Evolutionary conservation across 2,113 vertebrate species (phyloP), one percentile per base, ranked within the genome.

Genomic region (Pelodiscus sinensis): DNA sequence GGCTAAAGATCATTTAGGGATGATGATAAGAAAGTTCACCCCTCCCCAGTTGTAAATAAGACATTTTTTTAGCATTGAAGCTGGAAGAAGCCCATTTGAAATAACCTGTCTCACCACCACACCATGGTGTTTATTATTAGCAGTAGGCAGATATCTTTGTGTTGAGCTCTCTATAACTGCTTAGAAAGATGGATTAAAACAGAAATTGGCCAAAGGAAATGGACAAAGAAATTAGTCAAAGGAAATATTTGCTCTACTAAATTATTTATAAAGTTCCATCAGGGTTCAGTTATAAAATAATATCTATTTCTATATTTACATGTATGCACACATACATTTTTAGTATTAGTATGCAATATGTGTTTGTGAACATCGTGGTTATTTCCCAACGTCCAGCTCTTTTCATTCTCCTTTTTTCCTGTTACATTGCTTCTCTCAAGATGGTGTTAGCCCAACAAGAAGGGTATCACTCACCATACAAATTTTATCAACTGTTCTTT

Each of bases 141-240:
- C 0, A 0, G 8, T 80, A 25, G 6, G 55, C 65, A 87, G 22
- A 27, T 52, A 38, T 13, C 0, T 0, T 19, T 51, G 38, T 62
- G 29, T 87, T 18, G 52, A 71, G 10, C 0, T 0, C 31, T 92
- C 79, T 22, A 60, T 15, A 71, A 14, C 75, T 44, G 54, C 54
- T 44, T 84, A 89, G 22, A 19, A 62, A 82, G 82, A 55, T 81
- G 89, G 81, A 71, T 44, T 57, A 31, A 79, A 87, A 65, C n/a
- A 15, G 31, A 68, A 73, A 44, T 24, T 38, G 35, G 18, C 24
- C 71, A 44, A 75, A 44, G 35, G 71, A 75, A 75, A 75, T 75
- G 38, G 38, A 44, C 44, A 44, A 44, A 44, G 44, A 44, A 44
- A 44, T 44, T 44, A 44, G 44, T 44, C 6, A 44, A 44, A 22